phyloP scores from a whole-genome alignment of 2,797 vertebrate species.

The Chrosomus eos region DNA sequence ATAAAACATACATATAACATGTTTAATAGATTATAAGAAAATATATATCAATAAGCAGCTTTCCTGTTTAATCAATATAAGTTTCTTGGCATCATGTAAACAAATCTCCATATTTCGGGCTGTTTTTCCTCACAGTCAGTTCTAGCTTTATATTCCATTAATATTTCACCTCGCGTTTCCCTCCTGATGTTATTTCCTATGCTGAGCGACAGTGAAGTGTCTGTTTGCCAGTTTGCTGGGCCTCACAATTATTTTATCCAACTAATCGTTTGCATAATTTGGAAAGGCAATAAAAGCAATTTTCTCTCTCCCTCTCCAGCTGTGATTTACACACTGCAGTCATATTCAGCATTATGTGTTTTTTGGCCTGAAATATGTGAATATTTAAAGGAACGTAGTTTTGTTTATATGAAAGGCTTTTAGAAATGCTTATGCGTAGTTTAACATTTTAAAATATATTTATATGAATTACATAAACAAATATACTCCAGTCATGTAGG shows the following conservation, averaged over 20 bases:
- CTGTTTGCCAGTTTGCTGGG: slow-evolving; percentile 47
- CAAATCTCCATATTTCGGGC: background rate
- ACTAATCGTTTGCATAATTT: slow-evolving; percentile 38
- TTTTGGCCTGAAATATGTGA: background rate
- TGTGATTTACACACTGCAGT: slow-evolving; percentile 36
- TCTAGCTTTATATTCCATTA: slow-evolving; percentile 6
- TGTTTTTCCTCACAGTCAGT: slow-evolving; percentile 8
- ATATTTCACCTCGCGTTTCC: background rate
- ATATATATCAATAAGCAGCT: too few species aligned
- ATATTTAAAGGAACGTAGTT: background rate
- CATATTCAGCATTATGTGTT: slow-evolving; percentile 15
- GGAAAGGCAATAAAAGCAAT: slow-evolving; percentile 30
- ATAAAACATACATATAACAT: background rate
- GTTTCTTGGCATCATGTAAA: background rate
- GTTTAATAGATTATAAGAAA: background rate
- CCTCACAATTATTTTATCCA: slow-evolving; percentile 47
- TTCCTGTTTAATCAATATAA: background rate
- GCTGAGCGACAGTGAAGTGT: slow-evolving; percentile 25
- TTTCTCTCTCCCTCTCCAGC: slow-evolving; percentile 19
- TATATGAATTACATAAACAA: background rate
- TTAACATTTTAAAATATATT: background rate
- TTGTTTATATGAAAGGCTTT: background rate
- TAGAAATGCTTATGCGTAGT: background rate
- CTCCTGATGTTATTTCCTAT: slow-evolving; percentile 10
- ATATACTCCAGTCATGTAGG: background rate